Conservation (phyloP, 2,888 invertebrate species). For the Agriopis aurantiaria region DNA sequence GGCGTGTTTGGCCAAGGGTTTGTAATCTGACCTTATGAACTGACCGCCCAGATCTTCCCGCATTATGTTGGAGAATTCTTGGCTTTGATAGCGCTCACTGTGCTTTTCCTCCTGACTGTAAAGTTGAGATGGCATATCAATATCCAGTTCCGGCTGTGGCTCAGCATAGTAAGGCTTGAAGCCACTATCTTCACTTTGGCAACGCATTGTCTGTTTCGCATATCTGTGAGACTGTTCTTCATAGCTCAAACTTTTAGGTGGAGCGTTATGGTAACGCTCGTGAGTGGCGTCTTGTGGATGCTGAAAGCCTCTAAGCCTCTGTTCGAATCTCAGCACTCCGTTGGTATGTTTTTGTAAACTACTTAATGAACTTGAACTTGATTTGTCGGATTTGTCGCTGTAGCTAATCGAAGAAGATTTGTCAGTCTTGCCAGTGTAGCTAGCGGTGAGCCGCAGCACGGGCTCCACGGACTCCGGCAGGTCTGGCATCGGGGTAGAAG, state of each 20-base stretch:
- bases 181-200: constrained; percentile 87
- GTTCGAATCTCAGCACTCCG: constrained; percentile 73
- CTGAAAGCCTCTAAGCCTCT: constrained; percentile 69
- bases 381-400: constrained; percentile 83
- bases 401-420: constrained; percentile 84
- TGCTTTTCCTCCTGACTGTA: constrained; percentile 88
- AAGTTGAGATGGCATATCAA: constrained; percentile 84
- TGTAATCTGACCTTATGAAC: constrained; percentile 84
- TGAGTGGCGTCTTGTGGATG: constrained; percentile 63
- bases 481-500: constrained; percentile 58
- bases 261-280: constrained; percentile 73
- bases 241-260: constrained; percentile 82
- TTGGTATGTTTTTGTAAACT: constrained; percentile 81
- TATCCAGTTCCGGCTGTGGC: constrained; percentile 85
- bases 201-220: constrained; percentile 82
- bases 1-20: constrained; percentile 88
- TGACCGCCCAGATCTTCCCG: constrained; percentile 72
- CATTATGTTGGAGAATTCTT: constrained; percentile 86
- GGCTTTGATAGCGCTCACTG: constrained; percentile 88
- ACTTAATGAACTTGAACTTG: constrained; percentile 82
- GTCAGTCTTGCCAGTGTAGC: constrained; percentile 70
- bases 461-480: constrained; percentile 61
- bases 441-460: constrained; percentile 68
- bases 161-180: constrained; percentile 75
- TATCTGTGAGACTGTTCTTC: constrained; percentile 80